Base-by-base conservation (phyloP, 53 echinoderm and acorn worm species). In the Stichopus horrens region DNA sequence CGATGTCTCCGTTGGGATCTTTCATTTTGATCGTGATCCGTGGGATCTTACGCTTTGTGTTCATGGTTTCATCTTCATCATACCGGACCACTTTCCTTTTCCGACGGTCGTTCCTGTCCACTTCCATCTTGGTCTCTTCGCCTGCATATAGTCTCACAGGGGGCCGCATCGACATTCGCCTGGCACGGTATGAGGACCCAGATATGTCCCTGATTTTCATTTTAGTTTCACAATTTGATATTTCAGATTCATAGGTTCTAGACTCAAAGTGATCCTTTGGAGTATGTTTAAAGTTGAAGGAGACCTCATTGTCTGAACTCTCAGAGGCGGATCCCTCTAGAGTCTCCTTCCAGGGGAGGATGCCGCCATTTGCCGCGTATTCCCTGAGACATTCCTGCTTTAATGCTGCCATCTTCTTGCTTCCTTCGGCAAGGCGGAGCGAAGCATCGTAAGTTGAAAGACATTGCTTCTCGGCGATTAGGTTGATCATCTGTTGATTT, bases 151-250 rank as follows among this genome's bases (percentile, higher is more conserved):
- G 55, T 53, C 58, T 63, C 52, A 53, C 18, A 63, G 77, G 55
- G 9, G 74, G 74, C 51, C 75, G 74, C 87, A 87, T 87, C 20
- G 87, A 87, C 87, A 87, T 74, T 21, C 87, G 16, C 74, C 74
- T 74, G 7, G 74, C 21, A 5, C 87, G 87, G 54, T 91, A 88
- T 5, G 89, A 86, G 6, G 86, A 52, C 58, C 91, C 75, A 9
- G 89, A 92, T 20, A 96, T 92, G 56, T 94, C 96, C 11, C 95
- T 86, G 10, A 96, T 96, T 81, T 95, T 96, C 21, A 96, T 79
- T 88, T 96, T 96, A 18, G 93, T 96, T 75, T 92, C 91, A 63
- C 96, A 96, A 56, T 92, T 93, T 16, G 96, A 96, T 18, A 96
- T 92, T 80, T 95, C 93, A 10, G 96, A 96, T 73, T 96, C 90